phyloP scores from a whole-genome alignment of 2,797 vertebrate species.

The Falco columbarius region DNA sequence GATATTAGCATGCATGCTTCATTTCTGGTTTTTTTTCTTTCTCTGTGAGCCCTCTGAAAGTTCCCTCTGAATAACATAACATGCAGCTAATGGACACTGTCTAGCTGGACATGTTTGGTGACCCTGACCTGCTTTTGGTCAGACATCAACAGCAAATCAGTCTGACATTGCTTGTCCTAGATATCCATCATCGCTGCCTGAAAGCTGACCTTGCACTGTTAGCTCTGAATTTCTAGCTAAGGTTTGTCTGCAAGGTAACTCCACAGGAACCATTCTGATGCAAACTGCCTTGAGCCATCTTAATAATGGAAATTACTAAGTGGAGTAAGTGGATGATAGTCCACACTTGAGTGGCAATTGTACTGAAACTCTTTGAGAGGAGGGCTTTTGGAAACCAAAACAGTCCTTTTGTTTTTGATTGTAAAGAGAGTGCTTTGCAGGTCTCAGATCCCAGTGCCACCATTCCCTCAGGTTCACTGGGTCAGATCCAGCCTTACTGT shows the following conservation, averaged over 20 bases:
- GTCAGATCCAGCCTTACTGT: not conserved
- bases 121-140: not conserved
- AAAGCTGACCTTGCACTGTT: not conserved
- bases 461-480: not conserved
- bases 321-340: not conserved
- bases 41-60: not conserved
- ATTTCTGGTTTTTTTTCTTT: not conserved
- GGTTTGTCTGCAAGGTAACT: not conserved
- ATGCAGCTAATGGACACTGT: not conserved
- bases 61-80: not conserved
- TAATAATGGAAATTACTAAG: not conserved
- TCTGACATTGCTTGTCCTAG: not conserved
- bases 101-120: not conserved
- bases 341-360: not conserved
- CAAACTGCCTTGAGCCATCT: not conserved
- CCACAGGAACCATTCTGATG: not conserved
- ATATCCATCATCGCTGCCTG: not conserved
- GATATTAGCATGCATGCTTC: not conserved
- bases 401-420: not conserved
- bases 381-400: not conserved
- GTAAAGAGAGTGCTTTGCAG: not conserved
- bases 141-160: not conserved
- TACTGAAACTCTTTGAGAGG: not conserved
- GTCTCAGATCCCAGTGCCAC: not conserved
- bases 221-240: not conserved